Conservation (phyloP, 1,140 invertebrate species). For the Tyrophagus putrescentiae region DNA sequence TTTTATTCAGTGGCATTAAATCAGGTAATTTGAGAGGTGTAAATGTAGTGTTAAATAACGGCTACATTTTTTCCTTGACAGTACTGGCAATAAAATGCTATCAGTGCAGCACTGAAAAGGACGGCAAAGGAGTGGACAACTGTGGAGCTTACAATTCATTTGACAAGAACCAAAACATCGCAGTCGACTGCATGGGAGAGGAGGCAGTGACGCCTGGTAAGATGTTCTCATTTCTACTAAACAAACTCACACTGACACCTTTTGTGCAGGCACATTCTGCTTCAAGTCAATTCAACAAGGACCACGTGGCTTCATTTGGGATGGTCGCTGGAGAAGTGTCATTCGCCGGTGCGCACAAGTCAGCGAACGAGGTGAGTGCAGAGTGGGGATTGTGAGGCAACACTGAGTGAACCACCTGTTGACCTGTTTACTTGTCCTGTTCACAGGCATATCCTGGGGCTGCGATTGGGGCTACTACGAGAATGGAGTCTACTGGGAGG, state of each 20-base stretch:
- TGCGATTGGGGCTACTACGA: conserved; percentile 86
- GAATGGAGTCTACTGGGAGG: conserved; percentile 85
- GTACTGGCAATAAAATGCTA: conserved; percentile 59
- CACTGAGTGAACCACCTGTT: background rate
- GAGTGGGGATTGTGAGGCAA: background rate
- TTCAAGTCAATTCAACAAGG: conserved; percentile 76
- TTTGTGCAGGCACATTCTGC: conserved; percentile 52
- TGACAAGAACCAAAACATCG: conserved; percentile 56
- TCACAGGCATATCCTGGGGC: conserved; percentile 48
- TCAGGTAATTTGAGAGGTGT: background rate
- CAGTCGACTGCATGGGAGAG: conserved; percentile 73
- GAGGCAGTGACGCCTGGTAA: conserved; percentile 66
- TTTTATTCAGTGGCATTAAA: background rate
- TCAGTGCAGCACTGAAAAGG: conserved; percentile 65
- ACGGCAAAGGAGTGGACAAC: conserved; percentile 54
- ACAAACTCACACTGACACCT: background rate
- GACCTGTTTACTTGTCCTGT: background rate
- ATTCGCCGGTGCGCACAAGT: conserved; percentile 75
- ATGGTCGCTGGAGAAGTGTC: conserved; percentile 79
- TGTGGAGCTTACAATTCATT: conserved; percentile 75
- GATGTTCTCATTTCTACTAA: background rate
- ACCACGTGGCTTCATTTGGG: conserved; percentile 79
- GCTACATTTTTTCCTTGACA: conserved; percentile 28
- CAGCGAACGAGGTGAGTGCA: conserved; percentile 40
- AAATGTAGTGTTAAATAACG: background rate